Evolutionary conservation across 2,113 vertebrate species (phyloP).

Genomic region (Epinephelus moara): DNA sequence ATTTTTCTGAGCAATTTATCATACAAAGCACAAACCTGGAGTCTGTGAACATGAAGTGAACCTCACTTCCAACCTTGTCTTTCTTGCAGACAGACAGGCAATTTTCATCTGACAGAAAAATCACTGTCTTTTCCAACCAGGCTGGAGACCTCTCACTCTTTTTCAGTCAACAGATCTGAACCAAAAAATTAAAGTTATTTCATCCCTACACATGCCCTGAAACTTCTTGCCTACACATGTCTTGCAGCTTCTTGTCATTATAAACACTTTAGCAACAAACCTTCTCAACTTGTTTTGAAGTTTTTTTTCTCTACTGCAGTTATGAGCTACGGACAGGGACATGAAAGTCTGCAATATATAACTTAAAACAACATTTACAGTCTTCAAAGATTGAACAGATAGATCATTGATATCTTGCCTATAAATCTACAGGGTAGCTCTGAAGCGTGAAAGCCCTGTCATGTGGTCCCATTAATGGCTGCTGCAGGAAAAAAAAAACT

Average conservation of each 20-base stretch:
- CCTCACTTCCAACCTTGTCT: background rate
- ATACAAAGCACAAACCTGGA: background rate
- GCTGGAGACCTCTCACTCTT: background rate
- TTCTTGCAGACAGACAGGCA: background rate
- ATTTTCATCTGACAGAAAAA: background rate
- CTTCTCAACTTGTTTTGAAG: background rate
- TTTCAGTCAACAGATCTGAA: slow-evolving; percentile 1
- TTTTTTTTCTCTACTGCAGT: background rate
- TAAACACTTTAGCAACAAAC: background rate
- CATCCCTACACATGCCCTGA: background rate
- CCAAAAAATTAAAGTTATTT: background rate
- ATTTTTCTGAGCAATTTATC: slow-evolving; percentile 2
- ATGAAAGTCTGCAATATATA: background rate
- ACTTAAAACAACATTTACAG: slow-evolving; percentile 6
- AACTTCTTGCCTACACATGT: background rate
- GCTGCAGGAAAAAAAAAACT: background rate
- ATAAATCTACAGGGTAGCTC: background rate
- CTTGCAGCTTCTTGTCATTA: background rate
- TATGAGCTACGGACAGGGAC: background rate
- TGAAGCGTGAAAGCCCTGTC: background rate
- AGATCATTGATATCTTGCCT: background rate
- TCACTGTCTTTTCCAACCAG: background rate
- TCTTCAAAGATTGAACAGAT: background rate
- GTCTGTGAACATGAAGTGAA: background rate
- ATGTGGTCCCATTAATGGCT: background rate